These are phyloP conservation scores for Ametastegia equiseti DNA, from an alignment of 2,888 invertebrate species.

Conservation along the genomic window DNA sequence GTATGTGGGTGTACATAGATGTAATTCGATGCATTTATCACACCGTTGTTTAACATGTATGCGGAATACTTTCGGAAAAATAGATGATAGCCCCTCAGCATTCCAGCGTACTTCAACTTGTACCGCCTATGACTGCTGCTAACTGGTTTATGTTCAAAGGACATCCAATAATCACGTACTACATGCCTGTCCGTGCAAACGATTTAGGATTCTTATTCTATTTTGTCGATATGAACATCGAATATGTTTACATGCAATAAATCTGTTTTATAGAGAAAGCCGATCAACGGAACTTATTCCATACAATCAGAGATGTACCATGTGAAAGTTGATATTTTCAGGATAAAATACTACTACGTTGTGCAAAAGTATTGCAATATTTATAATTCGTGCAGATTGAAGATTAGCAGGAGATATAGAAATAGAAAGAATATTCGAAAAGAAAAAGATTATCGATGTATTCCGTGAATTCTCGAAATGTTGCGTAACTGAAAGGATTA, in stretches of 20 bases:
- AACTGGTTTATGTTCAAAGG: constrained; percentile 1
- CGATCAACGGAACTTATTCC: background rate
- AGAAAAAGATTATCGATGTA: background rate
- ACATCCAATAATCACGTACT: background rate
- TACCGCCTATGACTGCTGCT: background rate
- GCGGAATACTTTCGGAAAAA: constrained; percentile 11
- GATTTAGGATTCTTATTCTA: background rate
- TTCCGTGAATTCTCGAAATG: background rate
- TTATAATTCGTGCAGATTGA: background rate
- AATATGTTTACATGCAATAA: background rate
- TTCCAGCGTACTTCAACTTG: background rate
- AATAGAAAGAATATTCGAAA: background rate
- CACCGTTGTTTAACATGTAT: background rate
- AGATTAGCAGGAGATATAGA: background rate
- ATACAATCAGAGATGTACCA: background rate
- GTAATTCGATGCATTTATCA: background rate
- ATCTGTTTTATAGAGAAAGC: background rate
- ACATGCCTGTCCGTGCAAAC: background rate
- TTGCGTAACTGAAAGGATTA: constrained; percentile 33
- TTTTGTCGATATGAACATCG: background rate
- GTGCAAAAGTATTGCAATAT: background rate
- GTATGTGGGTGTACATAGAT: background rate
- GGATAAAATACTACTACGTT: background rate
- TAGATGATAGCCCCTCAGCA: background rate
- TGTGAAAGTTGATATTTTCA: background rate